phyloP scores from a whole-genome alignment of 2,888 invertebrate genomes.

The Heliconius charithonia region DNA sequence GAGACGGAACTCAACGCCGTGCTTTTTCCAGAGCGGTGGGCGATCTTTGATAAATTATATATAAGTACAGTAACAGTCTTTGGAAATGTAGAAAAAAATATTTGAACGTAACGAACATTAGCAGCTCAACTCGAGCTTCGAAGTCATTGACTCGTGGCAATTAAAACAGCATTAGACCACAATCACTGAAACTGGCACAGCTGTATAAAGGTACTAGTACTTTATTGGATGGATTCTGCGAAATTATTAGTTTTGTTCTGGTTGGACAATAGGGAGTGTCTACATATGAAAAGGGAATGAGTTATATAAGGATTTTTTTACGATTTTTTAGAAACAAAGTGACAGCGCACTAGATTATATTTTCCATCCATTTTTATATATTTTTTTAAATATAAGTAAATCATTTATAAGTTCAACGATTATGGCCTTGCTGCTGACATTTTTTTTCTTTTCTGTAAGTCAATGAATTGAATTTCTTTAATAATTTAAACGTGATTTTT shows the following conservation, averaged over 20 bases:
- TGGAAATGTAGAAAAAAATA: neutral
- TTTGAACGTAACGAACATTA: constrained; percentile 21
- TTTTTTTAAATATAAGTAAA: too few species aligned
- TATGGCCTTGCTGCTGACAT: neutral
- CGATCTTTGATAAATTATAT: neutral
- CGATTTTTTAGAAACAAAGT: too few species aligned
- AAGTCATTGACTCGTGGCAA: constrained; percentile 49
- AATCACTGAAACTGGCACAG: constrained; percentile 41
- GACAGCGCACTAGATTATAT: too few species aligned
- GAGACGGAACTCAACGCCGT: too few species aligned
- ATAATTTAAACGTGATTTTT: neutral
- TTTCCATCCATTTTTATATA: too few species aligned
- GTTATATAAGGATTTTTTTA: too few species aligned
- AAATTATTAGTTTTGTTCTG: constrained; percentile 14
- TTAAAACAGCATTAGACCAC: constrained; percentile 49
- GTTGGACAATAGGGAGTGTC: neutral
- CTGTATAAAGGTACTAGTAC: constrained; percentile 38
- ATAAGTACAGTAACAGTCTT: neutral
- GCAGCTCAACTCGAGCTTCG: constrained; percentile 7
- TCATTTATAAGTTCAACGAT: neutral
- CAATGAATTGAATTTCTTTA: neutral
- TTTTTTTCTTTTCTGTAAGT: neutral
- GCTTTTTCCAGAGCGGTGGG: too few species aligned
- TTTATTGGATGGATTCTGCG: constrained; percentile 27
- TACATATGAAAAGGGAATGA: too few species aligned